Percentiles rank a stretch among this genome's conserved stretches.
Evolutionary conservation across 2,797 vertebrate genomes (phyloP).

Genomic region (Euphonia xanthogaster): DNA sequence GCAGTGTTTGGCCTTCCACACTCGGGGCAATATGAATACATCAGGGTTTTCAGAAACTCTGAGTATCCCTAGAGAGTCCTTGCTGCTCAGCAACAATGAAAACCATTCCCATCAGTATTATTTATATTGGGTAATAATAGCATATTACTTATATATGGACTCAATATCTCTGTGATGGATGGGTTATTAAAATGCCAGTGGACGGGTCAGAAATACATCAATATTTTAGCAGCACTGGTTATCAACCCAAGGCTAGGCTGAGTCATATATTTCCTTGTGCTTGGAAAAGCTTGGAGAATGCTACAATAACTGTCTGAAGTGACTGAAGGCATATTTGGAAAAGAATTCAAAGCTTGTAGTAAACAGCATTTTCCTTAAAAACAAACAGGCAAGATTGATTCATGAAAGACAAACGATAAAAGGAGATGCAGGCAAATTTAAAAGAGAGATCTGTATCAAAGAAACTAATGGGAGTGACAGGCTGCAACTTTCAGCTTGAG

Average conservation of each 20-base stretch:
- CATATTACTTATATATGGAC: slow-evolving; percentile 60
- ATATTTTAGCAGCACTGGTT: slow-evolving; percentile 56
- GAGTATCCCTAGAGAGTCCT: slow-evolving; percentile 23
- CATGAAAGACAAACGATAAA: background rate
- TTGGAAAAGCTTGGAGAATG: slow-evolving; percentile 36
- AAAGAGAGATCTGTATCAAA: background rate
- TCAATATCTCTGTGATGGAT: slow-evolving; percentile 55
- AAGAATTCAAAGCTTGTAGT: slow-evolving; percentile 20
- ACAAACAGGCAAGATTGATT: slow-evolving; percentile 16
- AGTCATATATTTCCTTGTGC: slow-evolving; percentile 37
- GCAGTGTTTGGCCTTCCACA: background rate
- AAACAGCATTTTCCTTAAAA: slow-evolving; percentile 21
- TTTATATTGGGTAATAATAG: slow-evolving; percentile 62
- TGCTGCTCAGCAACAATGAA: slow-evolving; percentile 48
- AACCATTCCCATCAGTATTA: slow-evolving; percentile 56
- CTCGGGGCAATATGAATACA: background rate
- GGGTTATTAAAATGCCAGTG: slow-evolving; percentile 58
- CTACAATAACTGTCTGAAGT: slow-evolving; percentile 41
- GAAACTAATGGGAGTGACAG: background rate
- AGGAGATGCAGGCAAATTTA: background rate
- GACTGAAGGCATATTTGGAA: slow-evolving; percentile 43
- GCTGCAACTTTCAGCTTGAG: background rate
- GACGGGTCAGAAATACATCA: slow-evolving; percentile 55
- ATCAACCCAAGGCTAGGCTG: slow-evolving; percentile 57
- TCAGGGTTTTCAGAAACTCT: slow-evolving; percentile 3